Evolutionary conservation across 2,113 vertebrate species (phyloP).

Genomic region (Apodemus speciosus): DNA sequence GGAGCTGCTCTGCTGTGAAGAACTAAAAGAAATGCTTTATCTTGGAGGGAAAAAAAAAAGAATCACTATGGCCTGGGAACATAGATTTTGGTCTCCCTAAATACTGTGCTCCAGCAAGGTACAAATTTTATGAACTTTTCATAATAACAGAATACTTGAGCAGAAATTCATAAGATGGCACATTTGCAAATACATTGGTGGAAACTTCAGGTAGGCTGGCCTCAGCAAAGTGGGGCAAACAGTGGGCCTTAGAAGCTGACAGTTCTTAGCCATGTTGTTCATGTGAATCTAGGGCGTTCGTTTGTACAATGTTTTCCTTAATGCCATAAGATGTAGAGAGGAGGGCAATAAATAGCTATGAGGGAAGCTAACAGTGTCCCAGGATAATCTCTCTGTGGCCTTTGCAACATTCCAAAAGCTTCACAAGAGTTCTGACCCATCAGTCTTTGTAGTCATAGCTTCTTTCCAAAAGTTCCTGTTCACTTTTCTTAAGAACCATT

Average conservation of each 20-base stretch:
- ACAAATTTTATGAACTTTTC: no score
- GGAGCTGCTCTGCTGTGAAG: not conserved
- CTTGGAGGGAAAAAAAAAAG: not conserved
- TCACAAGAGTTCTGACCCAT: not conserved
- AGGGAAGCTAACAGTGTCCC: not conserved
- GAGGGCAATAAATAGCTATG: not conserved
- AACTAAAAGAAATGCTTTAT: not conserved
- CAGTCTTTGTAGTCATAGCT: not conserved
- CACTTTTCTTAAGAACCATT: not conserved
- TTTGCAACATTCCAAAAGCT: not conserved
- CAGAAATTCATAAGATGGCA: not conserved
- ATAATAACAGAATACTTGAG: not conserved
- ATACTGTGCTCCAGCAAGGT: no score
- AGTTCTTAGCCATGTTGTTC: not conserved
- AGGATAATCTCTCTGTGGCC: not conserved
- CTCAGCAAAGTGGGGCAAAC: no score
- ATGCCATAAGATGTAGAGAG: not conserved
- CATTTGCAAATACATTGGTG: not conserved
- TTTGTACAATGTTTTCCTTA: not conserved
- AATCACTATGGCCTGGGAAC: not conserved
- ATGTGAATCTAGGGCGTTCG: not conserved
- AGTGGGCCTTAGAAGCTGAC: not conserved
- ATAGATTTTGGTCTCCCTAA: not conserved
- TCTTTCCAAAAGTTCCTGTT: not conserved
- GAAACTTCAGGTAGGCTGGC: not conserved